Percentiles rank a stretch among this genome's conserved stretches.
Evolutionary conservation across 2,113 vertebrate genomes (phyloP).

Genomic region (Hoplias malabaricus): DNA sequence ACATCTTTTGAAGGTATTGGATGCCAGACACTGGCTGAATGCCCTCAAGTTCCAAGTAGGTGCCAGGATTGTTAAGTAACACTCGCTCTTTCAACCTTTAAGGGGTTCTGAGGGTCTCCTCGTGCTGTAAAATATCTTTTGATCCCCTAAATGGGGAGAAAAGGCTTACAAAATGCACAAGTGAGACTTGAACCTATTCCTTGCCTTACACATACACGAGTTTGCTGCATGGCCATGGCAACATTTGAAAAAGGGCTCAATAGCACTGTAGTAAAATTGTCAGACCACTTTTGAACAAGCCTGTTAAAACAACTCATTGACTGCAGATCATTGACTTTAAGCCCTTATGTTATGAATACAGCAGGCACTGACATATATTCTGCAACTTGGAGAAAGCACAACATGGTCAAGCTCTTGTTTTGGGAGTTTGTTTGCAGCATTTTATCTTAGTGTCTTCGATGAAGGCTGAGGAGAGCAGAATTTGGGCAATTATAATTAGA

Average conservation of each 20-base stretch:
- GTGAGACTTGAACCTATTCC: slow-evolving; percentile 66
- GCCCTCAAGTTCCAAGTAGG: slow-evolving; percentile 18
- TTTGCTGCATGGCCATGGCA: slow-evolving; percentile 49
- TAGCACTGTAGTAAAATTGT: slow-evolving; percentile 42
- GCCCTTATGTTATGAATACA: slow-evolving; percentile 32
- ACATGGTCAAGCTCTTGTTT: slow-evolving; percentile 17
- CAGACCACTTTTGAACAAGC: slow-evolving; percentile 59
- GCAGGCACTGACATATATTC: slow-evolving; percentile 45
- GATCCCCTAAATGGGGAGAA: slow-evolving; percentile 5
- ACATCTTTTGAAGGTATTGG: not conserved
- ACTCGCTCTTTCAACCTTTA: not conserved
- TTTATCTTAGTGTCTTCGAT: not conserved
- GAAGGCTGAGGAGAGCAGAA: slow-evolving; percentile 17
- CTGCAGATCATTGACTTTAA: not conserved
- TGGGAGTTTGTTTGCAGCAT: slow-evolving; percentile 3
- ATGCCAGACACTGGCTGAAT: slow-evolving; percentile 21
- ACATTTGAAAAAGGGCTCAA: slow-evolving; percentile 44
- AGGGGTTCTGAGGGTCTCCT: slow-evolving; percentile 21
- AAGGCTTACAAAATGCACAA: slow-evolving; percentile 58
- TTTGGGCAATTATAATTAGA: not conserved
- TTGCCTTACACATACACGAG: slow-evolving; percentile 67
- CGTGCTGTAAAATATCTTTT: slow-evolving; percentile 2
- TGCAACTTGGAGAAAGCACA: slow-evolving; percentile 68
- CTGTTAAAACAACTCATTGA: slow-evolving; percentile 51
- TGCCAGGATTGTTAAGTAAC: slow-evolving; percentile 7